phyloP scores from a whole-genome alignment of 64 coral and sea anemone species.

The Montipora foliosa region DNA sequence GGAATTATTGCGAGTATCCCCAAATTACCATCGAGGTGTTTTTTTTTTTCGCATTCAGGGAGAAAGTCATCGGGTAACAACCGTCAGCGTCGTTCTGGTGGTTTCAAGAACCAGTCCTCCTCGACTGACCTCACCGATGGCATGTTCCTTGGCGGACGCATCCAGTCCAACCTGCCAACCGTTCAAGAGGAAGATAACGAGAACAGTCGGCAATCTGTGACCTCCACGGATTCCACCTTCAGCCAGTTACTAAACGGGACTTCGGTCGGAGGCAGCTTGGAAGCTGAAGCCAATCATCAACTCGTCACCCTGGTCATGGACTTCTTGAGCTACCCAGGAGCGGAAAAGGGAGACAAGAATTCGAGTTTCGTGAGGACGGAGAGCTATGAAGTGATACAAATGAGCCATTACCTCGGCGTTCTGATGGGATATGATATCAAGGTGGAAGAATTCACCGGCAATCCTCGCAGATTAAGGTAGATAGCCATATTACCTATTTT shows the following conservation, averaged over 20 bases:
- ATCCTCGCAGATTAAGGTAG: constrained; percentile 93
- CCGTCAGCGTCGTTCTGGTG: constrained; percentile 85
- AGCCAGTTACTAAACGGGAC: constrained; percentile 28
- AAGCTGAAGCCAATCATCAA: constrained; percentile 96
- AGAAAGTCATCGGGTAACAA: constrained; percentile 31
- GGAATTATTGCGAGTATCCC: no score
- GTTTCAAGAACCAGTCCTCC: constrained; percentile 52
- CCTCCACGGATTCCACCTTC: constrained; percentile 64
- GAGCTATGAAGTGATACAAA: constrained; percentile 86
- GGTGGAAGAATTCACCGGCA: constrained; percentile 93
- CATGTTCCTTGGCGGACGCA: constrained; percentile 92
- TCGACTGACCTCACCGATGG: constrained; percentile 76
- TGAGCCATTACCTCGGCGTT: constrained; percentile 95
- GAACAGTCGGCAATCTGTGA: constrained; percentile 55
- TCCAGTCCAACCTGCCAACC: constrained; percentile 80
- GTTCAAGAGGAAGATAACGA: constrained; percentile 89
- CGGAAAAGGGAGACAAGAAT: constrained; percentile 65
- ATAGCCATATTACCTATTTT: background rate
- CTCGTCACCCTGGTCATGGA: constrained; percentile 95
- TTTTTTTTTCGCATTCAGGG: background rate
- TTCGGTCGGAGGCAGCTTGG: constrained; percentile 62
- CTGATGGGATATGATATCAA: constrained; percentile 99
- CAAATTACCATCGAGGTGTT: no score
- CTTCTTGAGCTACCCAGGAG: constrained; percentile 92
- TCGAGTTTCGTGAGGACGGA: constrained; percentile 90